A percentile compares a stretch with the other conserved stretches of the same genome.
Evolutionary conservation across 2,888 invertebrate species (phyloP).

Genomic region (Beris chalybata): DNA sequence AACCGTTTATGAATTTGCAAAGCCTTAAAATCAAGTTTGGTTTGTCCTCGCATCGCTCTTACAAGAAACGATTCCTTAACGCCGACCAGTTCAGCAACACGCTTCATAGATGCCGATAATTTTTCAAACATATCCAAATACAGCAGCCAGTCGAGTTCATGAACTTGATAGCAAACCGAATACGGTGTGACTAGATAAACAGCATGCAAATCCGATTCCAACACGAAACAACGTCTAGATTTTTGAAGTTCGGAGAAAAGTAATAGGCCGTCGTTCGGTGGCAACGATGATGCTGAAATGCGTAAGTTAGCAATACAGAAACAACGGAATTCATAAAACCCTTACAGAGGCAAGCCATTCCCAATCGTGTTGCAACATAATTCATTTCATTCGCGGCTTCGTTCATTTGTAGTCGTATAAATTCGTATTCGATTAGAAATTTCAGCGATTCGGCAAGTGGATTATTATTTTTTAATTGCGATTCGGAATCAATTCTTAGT

Average conservation of each 20-base stretch:
- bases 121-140: slow-evolving; percentile 81
- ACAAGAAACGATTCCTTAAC: slow-evolving; percentile 85
- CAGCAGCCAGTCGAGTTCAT: slow-evolving; percentile 79
- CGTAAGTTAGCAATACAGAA: neutral
- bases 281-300: slow-evolving; percentile 76
- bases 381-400: slow-evolving; percentile 56
- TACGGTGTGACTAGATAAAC: slow-evolving; percentile 95
- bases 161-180: slow-evolving; percentile 76
- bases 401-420: slow-evolving; percentile 67
- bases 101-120: slow-evolving; percentile 74
- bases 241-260: slow-evolving; percentile 88
- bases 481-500: slow-evolving; percentile 12
- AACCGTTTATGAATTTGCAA: slow-evolving; percentile 69
- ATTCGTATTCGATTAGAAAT: slow-evolving; percentile 78
- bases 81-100: slow-evolving; percentile 88
- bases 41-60: slow-evolving; percentile 70
- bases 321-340: neutral
- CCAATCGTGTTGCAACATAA: slow-evolving; percentile 81
- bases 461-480: slow-evolving; percentile 45
- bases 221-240: slow-evolving; percentile 85
- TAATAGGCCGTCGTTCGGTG: slow-evolving; percentile 90
- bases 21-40: slow-evolving; percentile 60
- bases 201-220: slow-evolving; percentile 93
- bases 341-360: slow-evolving; percentile 79
- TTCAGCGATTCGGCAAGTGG: slow-evolving; percentile 64